Percentiles rank a stretch among this genome's conserved stretches.
phyloP scores from a whole-genome alignment of 2,113 vertebrate genomes.

The Nematolebias whitei region DNA sequence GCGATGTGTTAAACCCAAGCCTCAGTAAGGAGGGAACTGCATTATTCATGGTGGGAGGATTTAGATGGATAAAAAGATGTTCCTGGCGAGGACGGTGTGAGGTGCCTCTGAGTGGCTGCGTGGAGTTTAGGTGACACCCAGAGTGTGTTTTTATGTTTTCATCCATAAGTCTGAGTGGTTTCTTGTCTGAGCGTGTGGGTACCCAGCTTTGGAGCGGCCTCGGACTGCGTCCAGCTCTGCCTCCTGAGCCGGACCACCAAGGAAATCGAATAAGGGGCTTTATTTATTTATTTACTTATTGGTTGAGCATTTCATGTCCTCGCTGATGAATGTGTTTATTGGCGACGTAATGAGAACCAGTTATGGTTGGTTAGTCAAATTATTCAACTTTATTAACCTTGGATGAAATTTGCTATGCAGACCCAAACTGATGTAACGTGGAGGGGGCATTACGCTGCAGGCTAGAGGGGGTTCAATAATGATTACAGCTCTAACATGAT shows the following conservation, averaged over 20 bases:
- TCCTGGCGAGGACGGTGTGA: slow-evolving; percentile 70
- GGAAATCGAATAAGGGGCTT: slow-evolving; percentile 57
- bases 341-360: slow-evolving; percentile 88
- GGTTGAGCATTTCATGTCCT: slow-evolving; percentile 80
- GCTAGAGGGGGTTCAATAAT: slow-evolving; percentile 87
- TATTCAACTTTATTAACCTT: slow-evolving; percentile 96
- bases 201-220: not conserved
- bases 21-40: slow-evolving; percentile 65
- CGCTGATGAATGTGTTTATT: slow-evolving; percentile 95
- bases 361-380: slow-evolving; percentile 92
- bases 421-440: slow-evolving; percentile 87
- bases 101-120: slow-evolving; percentile 52
- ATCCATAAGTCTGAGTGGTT: slow-evolving; percentile 1
- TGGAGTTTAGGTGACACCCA: slow-evolving; percentile 62
- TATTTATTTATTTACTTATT: slow-evolving; percentile 14
- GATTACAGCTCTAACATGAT: slow-evolving; percentile 86
- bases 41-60: slow-evolving; percentile 79
- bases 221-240: slow-evolving; percentile 12
- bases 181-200: slow-evolving; percentile 11
- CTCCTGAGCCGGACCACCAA: slow-evolving; percentile 18
- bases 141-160: slow-evolving; percentile 24
- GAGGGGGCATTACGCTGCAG: slow-evolving; percentile 83
- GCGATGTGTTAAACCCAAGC: slow-evolving; percentile 71
- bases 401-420: slow-evolving; percentile 84
- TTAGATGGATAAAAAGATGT: slow-evolving; percentile 81